A percentile compares a stretch with the other conserved stretches of the same genome.
These are phyloP conservation scores for Glossosoma conforme DNA, from an alignment of 1,140 invertebrate genomes.

Conservation along the genomic window DNA sequence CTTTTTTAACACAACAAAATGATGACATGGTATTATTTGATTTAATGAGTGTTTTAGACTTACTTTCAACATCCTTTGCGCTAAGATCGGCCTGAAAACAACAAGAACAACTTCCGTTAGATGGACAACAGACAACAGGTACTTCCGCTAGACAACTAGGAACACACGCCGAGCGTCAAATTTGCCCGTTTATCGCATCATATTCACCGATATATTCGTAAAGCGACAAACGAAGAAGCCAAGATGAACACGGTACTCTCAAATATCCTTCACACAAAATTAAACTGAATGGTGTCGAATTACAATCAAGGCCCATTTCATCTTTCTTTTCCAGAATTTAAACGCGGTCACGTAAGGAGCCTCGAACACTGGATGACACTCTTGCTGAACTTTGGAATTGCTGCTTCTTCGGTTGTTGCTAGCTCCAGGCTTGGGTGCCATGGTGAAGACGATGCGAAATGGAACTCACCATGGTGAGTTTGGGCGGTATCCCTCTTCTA, in stretches of 20 bases:
- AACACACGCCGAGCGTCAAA: constrained; percentile 10
- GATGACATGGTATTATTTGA: too few species aligned
- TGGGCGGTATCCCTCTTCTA: constrained; percentile 53
- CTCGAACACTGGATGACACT: constrained; percentile 28
- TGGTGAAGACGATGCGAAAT: constrained; percentile 31
- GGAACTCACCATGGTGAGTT: constrained; percentile 63
- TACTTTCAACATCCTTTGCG: constrained; percentile 69
- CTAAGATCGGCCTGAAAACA: constrained; percentile 64
- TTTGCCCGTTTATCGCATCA: constrained; percentile 6
- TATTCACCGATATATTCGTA: background rate
- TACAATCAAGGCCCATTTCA: constrained; percentile 40
- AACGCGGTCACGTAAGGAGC: constrained; percentile 36
- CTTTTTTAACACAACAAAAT: too few species aligned
- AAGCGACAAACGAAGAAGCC: constrained; percentile 1
- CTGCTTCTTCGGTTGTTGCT: background rate
- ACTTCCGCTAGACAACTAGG: background rate
- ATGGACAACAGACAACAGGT: background rate
- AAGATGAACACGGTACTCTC: constrained; percentile 8
- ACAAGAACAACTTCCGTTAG: constrained; percentile 26
- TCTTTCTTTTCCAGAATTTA: constrained; percentile 37
- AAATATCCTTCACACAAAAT: constrained; percentile 23
- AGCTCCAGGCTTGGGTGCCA: constrained; percentile 12
- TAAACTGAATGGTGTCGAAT: constrained; percentile 23
- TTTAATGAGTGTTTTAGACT: too few species aligned
- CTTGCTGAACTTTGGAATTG: constrained; percentile 11